Evolutionary conservation across 92 coral and sea anemone species (phyloP).

Genomic region (Epizoanthus illoricatus): DNA sequence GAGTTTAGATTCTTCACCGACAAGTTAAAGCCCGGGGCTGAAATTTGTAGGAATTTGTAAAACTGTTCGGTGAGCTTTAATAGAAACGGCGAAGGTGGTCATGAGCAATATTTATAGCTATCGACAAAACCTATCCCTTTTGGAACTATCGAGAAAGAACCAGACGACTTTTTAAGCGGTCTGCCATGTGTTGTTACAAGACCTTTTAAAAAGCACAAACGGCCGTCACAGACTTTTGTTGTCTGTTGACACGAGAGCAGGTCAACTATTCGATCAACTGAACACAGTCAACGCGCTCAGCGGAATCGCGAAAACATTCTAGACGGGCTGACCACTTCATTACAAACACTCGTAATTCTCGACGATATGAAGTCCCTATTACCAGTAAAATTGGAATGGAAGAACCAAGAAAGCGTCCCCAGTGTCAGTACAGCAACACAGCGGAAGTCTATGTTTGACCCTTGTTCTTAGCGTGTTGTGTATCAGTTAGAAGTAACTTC

Average conservation of each 20-base stretch:
- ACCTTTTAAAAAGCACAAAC: not conserved
- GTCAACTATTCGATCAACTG: not conserved
- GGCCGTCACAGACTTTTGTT: slow-evolving; percentile 16
- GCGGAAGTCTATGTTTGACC: not conserved
- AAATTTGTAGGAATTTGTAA: no score
- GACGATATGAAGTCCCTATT: not conserved
- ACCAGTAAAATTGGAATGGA: not conserved
- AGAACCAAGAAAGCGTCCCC: not conserved
- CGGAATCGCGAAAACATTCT: no score
- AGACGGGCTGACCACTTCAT: not conserved
- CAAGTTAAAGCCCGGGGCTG: no score
- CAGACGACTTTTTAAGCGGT: not conserved
- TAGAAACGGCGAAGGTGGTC: no score
- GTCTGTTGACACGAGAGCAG: slow-evolving; percentile 24
- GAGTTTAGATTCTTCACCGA: no score
- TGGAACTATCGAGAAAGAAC: not conserved
- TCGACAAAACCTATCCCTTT: not conserved
- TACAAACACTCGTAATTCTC: not conserved
- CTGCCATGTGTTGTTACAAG: not conserved
- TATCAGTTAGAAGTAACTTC: not conserved
- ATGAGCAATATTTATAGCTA: not conserved
- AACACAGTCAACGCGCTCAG: not conserved
- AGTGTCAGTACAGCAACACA: not conserved
- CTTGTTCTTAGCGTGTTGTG: not conserved
- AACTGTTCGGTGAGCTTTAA: no score